Evolutionary conservation across 2,888 invertebrate species (phyloP), one percentile per base, ranked within the genome.

Genomic region (Ophioninae sp.): DNA sequence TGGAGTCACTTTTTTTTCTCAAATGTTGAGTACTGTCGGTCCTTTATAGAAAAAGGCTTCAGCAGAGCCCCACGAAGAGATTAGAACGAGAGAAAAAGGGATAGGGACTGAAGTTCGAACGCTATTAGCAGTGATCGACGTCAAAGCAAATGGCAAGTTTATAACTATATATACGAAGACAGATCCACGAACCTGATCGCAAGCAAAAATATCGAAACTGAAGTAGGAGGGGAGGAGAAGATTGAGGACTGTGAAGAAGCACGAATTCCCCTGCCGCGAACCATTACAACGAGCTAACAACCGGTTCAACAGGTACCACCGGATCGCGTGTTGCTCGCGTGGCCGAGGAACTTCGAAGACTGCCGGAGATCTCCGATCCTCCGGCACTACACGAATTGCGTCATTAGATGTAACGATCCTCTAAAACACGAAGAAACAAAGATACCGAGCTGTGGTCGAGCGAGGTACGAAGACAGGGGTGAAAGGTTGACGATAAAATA

Each of bases 311-410:
- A 88, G 89, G 89, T 90, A 88, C 80, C 85, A 88, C 80, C 85
- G 83, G 91, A 91, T 92, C 92, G 92, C 92, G 92, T 92, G 92
- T 91, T 91, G 92, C 84, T 92, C 92, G 92, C 92, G 92, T 92
- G 92, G 92, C 92, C 92, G 92, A 90, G 83, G 6, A 6, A 65
- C 0, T 7, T 88, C 92, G 92, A 92, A 44, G 75, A 8, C 7
- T 79, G 37, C 61, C 92, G 92, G 86, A 90, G 81, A 84, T 76
- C 39, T 13, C 88, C 92, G 92, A 92, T 79, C 72, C 73, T 79
- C 50, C 79, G 86, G 90, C 88, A 91, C 91, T 91, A 91, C 89
- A 91, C 90, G 91, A 91, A 92, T 91, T 91, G 90, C 91, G 80
- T 90, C 88, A 91, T 91, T 91, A 92, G 85, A 86, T 79, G 83